Base-by-base conservation (phyloP, 2,797 vertebrate genomes). In the Melanotaenia parkinsoni region DNA sequence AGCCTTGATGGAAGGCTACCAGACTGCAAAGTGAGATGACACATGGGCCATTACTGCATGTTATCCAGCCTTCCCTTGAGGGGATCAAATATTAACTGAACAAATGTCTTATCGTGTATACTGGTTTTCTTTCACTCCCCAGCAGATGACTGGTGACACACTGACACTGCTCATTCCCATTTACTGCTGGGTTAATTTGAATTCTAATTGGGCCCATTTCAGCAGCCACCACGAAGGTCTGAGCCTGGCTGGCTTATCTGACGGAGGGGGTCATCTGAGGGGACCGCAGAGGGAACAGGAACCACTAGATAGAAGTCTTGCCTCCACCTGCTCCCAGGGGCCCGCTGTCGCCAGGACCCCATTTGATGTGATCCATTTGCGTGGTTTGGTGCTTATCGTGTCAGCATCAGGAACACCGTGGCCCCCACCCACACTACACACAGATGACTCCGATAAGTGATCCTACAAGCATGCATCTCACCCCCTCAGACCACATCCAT, bases 1-100 rank as follows among this genome's bases (percentile, higher is more conserved):
- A 84, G 91, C 89, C 84, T 80, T 84, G 91, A 92, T 91, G 91
- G 92, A 90, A 90, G 91, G 87, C 86, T 83, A 92, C 83, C 88
- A 88, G 91, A 92, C 90, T 92, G 91, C 88, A 88, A 87, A 92
- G 88, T 82, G 82, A 92, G 90, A 86, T 90, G 88, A 83, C 82
- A 80, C 86, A 86, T 61, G 74, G 89, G 84, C 88, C 89, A 86
- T 92, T 85, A 82, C 86, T 63, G 71, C 82, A 24, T 81, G 87
- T 89, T 91, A 90, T 89, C 86, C 87, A 72, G 67, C 72, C 81
- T 87, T 78, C 73, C 83, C 80, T 80, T 45, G 58, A 77, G 77
- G 74, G 77, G 77, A 86, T 87, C 82, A 83, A 86, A 90, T 85
- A 90, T 91, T 80, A 87, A 90, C 83, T 84, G 76, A 90, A 86